phyloP scores from a whole-genome alignment of 2,888 invertebrate genomes.

The Lycia hirtaria region DNA sequence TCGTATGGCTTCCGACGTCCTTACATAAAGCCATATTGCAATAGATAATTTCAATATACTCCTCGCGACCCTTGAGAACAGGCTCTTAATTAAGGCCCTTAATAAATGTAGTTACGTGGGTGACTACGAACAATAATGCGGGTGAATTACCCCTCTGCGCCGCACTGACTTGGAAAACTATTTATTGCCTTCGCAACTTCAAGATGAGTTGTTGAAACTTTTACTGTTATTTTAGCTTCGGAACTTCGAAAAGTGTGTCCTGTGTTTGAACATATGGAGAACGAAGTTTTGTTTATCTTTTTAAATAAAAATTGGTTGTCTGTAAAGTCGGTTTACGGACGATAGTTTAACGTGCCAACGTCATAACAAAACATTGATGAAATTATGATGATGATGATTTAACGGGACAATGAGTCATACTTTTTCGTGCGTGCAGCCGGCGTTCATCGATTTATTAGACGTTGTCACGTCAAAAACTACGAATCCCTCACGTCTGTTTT shows the following conservation, averaged over 20 bases:
- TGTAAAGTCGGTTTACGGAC: too few relatives aligned
- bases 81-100: slow-evolving; percentile 12
- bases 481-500: too few relatives aligned
- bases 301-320: too few relatives aligned
- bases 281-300: too few relatives aligned
- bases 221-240: slow-evolving; percentile 49
- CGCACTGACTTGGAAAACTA: slow-evolving; percentile 43
- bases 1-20: not conserved
- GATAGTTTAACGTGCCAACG: too few relatives aligned
- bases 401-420: too few relatives aligned
- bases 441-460: too few relatives aligned
- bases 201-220: slow-evolving; percentile 47
- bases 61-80: not conserved
- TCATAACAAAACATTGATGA: too few relatives aligned
- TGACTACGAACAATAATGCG: too few relatives aligned
- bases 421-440: too few relatives aligned
- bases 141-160: slow-evolving; percentile 13
- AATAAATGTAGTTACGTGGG: slow-evolving; percentile 11
- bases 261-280: not conserved
- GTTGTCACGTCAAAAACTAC: too few relatives aligned
- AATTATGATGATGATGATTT: too few relatives aligned
- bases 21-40: not conserved
- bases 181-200: slow-evolving; percentile 51
- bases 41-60: not conserved
- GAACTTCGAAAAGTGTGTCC: slow-evolving; percentile 20